Conservation (phyloP, 2,113 vertebrate genomes). For the Amia ocellicauda region DNA sequence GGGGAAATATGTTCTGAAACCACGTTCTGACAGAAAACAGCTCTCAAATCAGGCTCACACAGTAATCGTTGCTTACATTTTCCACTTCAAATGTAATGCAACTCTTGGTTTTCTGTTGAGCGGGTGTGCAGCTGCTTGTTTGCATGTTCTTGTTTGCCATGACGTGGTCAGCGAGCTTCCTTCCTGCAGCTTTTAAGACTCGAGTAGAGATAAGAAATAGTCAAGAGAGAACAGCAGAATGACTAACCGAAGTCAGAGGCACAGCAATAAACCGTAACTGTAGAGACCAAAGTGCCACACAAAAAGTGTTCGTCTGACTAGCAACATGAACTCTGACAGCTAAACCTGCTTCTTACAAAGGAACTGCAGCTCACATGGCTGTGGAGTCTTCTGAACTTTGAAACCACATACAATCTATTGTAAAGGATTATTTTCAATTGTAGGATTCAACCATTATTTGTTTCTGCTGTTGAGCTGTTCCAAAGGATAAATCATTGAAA, state of each 20-base stretch:
- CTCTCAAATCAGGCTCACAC: background rate
- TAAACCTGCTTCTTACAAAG: background rate
- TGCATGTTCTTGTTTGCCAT: constrained; percentile 73
- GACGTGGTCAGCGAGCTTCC: constrained; percentile 75
- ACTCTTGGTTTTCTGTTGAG: background rate
- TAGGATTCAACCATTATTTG: background rate
- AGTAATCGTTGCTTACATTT: background rate
- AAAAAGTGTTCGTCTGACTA: background rate
- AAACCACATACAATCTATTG: background rate
- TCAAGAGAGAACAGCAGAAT: constrained; percentile 31
- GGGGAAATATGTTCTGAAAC: background rate
- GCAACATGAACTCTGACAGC: background rate
- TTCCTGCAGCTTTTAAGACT: constrained; percentile 70
- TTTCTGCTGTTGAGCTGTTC: background rate
- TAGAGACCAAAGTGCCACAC: background rate
- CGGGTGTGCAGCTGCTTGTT: constrained; percentile 53
- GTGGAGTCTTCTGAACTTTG: background rate
- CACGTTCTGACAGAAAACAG: background rate
- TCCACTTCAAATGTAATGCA: background rate
- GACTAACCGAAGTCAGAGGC: constrained; percentile 5
- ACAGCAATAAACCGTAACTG: constrained; percentile 36
- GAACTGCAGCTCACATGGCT: constrained; percentile 6
- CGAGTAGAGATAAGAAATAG: constrained; percentile 67
- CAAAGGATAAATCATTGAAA: background rate
- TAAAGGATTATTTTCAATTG: background rate